A percentile compares a stretch with the other conserved stretches of the same genome.
Conservation (phyloP, 2,888 invertebrate species). For the Carterocephalus palaemon region DNA sequence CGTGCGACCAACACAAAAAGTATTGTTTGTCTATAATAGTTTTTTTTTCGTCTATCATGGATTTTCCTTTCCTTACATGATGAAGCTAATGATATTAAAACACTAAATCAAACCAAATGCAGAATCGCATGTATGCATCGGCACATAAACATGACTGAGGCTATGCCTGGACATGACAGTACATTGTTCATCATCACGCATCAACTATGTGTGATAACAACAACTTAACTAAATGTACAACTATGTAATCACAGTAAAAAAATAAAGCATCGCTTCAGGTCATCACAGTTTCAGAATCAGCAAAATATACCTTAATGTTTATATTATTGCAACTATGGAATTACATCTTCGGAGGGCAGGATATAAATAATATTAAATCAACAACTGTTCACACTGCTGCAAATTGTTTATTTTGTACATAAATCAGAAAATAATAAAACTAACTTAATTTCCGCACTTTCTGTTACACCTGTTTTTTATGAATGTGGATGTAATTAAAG, state of each 20-base stretch:
- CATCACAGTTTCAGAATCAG: slow-evolving; percentile 72
- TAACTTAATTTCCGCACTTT: too few species aligned
- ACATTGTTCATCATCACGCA: slow-evolving; percentile 40
- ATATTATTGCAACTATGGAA: slow-evolving; percentile 36
- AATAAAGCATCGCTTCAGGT: slow-evolving; percentile 73
- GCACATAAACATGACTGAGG: slow-evolving; percentile 40
- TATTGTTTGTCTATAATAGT: too few species aligned
- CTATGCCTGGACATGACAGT: slow-evolving; percentile 43
- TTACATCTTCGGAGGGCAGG: slow-evolving; percentile 17
- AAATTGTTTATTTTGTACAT: slow-evolving; percentile 15
- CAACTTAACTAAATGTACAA: slow-evolving; percentile 50
- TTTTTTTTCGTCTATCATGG: too few species aligned
- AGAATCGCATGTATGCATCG: neutral
- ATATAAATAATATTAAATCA: slow-evolving; percentile 7
- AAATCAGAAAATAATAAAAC: neutral
- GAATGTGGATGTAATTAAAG: too few species aligned
- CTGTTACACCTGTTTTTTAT: too few species aligned
- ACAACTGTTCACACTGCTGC: neutral
- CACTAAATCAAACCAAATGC: neutral
- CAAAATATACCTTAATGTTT: slow-evolving; percentile 40
- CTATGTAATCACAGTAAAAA: slow-evolving; percentile 75
- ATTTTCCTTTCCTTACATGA: too few species aligned
- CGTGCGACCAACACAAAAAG: neutral
- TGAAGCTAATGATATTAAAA: too few species aligned
- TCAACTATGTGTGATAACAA: slow-evolving; percentile 7